Conservation (phyloP, 2,888 invertebrate species). For the Baccha elongata region DNA sequence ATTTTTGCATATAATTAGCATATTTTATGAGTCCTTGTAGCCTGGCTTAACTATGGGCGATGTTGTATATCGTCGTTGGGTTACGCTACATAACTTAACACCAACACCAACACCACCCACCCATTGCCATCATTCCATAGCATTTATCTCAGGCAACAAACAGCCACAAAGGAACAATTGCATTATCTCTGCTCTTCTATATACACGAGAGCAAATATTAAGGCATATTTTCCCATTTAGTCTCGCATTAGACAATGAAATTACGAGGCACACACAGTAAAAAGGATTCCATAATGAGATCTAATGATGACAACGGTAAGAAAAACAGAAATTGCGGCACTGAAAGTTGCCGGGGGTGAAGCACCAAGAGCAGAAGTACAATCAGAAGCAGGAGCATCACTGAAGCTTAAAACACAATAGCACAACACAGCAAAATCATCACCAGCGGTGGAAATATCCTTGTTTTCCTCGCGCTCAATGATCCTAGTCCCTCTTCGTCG, state of each 20-base stretch:
- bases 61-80: slow-evolving; percentile 16
- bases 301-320: slow-evolving; percentile 74
- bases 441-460: slow-evolving; percentile 42
- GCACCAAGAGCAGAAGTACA: neutral
- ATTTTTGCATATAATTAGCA: slow-evolving; percentile 63
- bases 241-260: slow-evolving; percentile 69
- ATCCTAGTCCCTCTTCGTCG: neutral
- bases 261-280: slow-evolving; percentile 61
- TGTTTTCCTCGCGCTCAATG: slow-evolving; percentile 43
- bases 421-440: slow-evolving; percentile 19
- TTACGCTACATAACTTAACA: slow-evolving; percentile 22
- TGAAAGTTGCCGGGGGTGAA: slow-evolving; percentile 18
- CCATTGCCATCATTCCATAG: neutral
- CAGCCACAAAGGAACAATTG: slow-evolving; percentile 60
- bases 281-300: slow-evolving; percentile 75
- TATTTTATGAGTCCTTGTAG: slow-evolving; percentile 48
- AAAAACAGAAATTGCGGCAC: slow-evolving; percentile 66
- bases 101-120: neutral
- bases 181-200: slow-evolving; percentile 58
- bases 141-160: slow-evolving; percentile 58
- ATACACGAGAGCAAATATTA: slow-evolving; percentile 59
- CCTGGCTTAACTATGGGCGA: slow-evolving; percentile 42
- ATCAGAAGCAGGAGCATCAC: neutral
- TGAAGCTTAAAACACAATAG: slow-evolving; percentile 40
- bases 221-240: slow-evolving; percentile 68